phyloP scores from a whole-genome alignment of 37 sponge, comb jelly and placozoan species.

The Cliona cf. orientalis region DNA sequence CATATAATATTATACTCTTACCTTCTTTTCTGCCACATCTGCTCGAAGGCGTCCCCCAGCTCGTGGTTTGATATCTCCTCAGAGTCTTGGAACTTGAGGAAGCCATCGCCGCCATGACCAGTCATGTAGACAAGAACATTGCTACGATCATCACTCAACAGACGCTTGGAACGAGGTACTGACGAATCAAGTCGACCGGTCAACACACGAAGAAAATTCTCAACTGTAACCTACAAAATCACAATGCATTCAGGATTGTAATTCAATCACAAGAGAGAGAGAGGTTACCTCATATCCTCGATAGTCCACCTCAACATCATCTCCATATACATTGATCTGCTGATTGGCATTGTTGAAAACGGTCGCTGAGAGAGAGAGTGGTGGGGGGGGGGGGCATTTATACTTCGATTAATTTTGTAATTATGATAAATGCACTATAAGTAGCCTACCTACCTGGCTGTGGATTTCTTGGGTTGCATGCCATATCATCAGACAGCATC shows the following conservation, averaged over 20 bases:
- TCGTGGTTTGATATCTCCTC: constrained; percentile 93
- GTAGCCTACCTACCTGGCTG: constrained; percentile 64
- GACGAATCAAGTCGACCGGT: constrained; percentile 75
- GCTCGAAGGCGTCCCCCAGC: constrained; percentile 92
- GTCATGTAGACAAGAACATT: constrained; percentile 96
- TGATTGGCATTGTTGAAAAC: constrained; percentile 86
- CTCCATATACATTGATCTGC: constrained; percentile 93
- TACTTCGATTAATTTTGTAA: too few species aligned
- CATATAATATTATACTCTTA: background rate
- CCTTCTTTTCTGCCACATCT: constrained; percentile 97
- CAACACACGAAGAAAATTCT: constrained; percentile 91
- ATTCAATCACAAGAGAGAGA: background rate
- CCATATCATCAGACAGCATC: constrained; percentile 99
- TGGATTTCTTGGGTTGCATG: constrained; percentile 95
- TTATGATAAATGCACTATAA: too few species aligned
- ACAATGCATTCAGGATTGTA: background rate
- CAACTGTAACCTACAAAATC: constrained; percentile 13
- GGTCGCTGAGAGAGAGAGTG: constrained; percentile 61
- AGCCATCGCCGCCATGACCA: constrained; percentile 96
- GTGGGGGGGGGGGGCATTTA: too few species aligned
- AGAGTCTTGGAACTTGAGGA: constrained; percentile 95
- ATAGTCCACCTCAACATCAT: constrained; percentile 97
- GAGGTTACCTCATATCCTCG: constrained; percentile 91
- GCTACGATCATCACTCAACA: constrained; percentile 93
- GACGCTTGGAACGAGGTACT: constrained; percentile 90